These are phyloP conservation scores for Caenorhabditis zanzibari DNA, from an alignment of 2,888 invertebrate genomes.

Conservation along the genomic window DNA sequence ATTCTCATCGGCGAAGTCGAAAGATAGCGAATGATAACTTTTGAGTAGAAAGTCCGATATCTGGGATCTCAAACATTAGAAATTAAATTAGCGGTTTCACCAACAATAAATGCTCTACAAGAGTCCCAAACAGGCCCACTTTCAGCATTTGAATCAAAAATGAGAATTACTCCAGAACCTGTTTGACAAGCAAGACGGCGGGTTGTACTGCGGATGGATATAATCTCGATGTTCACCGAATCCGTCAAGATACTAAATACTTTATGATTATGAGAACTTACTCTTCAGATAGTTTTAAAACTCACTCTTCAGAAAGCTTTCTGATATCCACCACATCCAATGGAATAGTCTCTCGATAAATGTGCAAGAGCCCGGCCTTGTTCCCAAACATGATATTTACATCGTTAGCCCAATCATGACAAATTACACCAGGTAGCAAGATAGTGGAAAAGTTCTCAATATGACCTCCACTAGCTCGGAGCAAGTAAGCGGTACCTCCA, in stretches of 20 bases:
- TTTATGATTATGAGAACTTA: not conserved
- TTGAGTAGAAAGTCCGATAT: conserved; percentile 45
- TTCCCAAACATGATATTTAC: conserved; percentile 80
- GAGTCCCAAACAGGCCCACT: conserved; percentile 54
- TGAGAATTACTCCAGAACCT: conserved; percentile 50
- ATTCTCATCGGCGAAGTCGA: conserved; percentile 61
- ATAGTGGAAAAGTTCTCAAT: conserved; percentile 78
- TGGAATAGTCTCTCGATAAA: conserved; percentile 79
- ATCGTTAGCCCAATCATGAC: conserved; percentile 80
- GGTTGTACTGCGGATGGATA: conserved; percentile 53
- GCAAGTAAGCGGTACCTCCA: conserved; percentile 69
- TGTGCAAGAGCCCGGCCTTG: conserved; percentile 67
- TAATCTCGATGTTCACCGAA: conserved; percentile 41
- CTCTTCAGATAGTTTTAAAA: too few relatives aligned
- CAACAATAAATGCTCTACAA: conserved; percentile 50
- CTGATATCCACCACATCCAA: conserved; percentile 75
- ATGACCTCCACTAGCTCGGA: conserved; percentile 70
- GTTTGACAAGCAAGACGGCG: conserved; percentile 57
- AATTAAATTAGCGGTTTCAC: not conserved
- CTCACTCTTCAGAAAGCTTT: conserved; percentile 68
- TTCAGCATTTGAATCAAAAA: conserved; percentile 52
- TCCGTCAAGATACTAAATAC: conserved; percentile 41
- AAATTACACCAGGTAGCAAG: conserved; percentile 68
- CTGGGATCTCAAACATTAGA: conserved; percentile 31
- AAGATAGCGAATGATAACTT: conserved; percentile 50